phyloP scores from a whole-genome alignment of 1,140 invertebrate species.

The Aphis craccivora region DNA sequence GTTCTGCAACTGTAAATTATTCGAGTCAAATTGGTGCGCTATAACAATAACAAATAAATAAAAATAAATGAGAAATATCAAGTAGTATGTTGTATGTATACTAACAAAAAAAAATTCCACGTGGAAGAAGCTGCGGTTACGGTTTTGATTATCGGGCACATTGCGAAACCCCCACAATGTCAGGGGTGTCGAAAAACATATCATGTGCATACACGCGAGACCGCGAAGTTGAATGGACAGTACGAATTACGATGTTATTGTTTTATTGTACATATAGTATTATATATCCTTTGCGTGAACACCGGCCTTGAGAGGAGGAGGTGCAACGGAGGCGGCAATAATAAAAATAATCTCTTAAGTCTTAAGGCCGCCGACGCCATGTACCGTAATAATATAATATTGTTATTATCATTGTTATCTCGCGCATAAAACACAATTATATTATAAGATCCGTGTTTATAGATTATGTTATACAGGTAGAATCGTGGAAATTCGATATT shows the following conservation, averaged over 20 bases:
- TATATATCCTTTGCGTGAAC: not conserved
- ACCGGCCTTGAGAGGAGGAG: not conserved
- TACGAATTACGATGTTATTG: slow-evolving; percentile 10
- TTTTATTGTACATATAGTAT: slow-evolving; percentile 10
- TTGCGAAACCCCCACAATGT: slow-evolving; percentile 5
- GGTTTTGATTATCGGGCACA: not conserved
- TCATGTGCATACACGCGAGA: not conserved
- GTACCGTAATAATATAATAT: slow-evolving; percentile 31
- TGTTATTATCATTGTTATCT: slow-evolving; percentile 26
- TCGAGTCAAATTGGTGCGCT: too few species aligned
- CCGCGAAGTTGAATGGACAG: not conserved
- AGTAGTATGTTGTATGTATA: too few species aligned
- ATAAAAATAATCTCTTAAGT: slow-evolving; percentile 1
- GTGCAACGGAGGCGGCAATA: not conserved
- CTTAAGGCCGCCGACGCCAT: slow-evolving; percentile 16
- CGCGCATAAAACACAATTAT: slow-evolving; percentile 19
- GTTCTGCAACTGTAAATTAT: too few species aligned
- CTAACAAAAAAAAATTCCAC: not conserved
- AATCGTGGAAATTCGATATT: not conserved
- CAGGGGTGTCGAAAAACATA: slow-evolving; percentile 31
- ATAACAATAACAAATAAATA: too few species aligned
- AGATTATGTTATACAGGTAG: not conserved
- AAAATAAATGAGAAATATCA: too few species aligned
- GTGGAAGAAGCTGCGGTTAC: not conserved
- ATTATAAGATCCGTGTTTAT: not conserved